These are phyloP conservation scores for Diabrotica virgifera DNA, from an alignment of 1,140 invertebrate species.

Conservation along the genomic window DNA sequence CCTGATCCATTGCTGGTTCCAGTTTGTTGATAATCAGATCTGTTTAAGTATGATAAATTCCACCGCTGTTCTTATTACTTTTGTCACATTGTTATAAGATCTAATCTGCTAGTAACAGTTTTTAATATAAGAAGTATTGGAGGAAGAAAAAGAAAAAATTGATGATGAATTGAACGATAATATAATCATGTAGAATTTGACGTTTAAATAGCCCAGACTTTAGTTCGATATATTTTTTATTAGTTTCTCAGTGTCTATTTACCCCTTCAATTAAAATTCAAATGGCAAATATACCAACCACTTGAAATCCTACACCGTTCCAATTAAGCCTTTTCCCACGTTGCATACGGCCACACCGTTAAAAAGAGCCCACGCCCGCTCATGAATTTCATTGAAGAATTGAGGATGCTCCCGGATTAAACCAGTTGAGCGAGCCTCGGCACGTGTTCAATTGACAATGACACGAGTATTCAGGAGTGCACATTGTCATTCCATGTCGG, in stretches of 20 bases:
- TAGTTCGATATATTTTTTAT: no score
- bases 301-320: background rate
- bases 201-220: no score
- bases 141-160: no score
- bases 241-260: background rate
- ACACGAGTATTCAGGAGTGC: slow-evolving; percentile 43
- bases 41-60: no score
- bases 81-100: no score
- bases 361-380: background rate
- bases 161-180: no score
- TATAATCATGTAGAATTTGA: no score
- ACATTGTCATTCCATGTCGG: slow-evolving; percentile 44
- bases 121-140: no score
- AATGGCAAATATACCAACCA: background rate
- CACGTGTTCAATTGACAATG: slow-evolving; percentile 46
- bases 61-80: no score
- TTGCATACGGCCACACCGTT: background rate
- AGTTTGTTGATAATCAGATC: no score
- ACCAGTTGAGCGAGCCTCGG: slow-evolving; percentile 15
- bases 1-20: no score
- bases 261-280: background rate
- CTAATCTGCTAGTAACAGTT: no score
- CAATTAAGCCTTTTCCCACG: background rate
- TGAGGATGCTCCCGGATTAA: slow-evolving; percentile 18
- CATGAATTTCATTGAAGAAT: slow-evolving; percentile 4